Conservation (phyloP, 2,888 invertebrate species). For the Hedya salicella region DNA sequence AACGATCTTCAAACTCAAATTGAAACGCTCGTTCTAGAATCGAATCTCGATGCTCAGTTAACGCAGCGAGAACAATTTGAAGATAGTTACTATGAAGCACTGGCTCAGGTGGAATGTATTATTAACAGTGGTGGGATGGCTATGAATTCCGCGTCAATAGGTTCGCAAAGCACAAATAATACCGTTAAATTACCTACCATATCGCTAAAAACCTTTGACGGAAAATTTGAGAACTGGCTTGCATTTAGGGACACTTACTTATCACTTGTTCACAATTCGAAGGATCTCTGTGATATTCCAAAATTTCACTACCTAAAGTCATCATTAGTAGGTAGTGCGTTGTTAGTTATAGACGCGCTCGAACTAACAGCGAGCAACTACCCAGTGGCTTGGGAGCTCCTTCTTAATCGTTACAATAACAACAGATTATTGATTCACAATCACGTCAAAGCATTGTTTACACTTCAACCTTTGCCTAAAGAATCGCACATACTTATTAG, state of each 20-base stretch:
- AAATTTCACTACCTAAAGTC: conserved; percentile 11
- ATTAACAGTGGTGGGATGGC: not conserved
- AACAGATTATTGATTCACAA: conserved; percentile 1
- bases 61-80: conserved; percentile 3
- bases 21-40: not conserved
- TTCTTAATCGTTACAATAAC: conserved; percentile 7
- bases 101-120: not conserved
- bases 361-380: conserved; percentile 3
- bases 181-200: not conserved
- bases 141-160: not conserved
- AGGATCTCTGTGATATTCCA: not conserved
- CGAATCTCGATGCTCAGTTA: conserved; percentile 2
- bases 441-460: not conserved
- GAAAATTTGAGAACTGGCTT: not conserved
- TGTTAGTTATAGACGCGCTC: conserved; percentile 10
- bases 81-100: not conserved
- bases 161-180: not conserved
- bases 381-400: not conserved
- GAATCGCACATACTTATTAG: not conserved
- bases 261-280: conserved; percentile 1
- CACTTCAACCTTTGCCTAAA: not conserved
- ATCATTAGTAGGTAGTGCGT: conserved; percentile 9
- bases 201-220: not conserved
- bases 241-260: conserved; percentile 2
- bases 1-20: conserved; percentile 3